Conservation (phyloP, 2,888 invertebrate species). For the Augiades crinisus region DNA sequence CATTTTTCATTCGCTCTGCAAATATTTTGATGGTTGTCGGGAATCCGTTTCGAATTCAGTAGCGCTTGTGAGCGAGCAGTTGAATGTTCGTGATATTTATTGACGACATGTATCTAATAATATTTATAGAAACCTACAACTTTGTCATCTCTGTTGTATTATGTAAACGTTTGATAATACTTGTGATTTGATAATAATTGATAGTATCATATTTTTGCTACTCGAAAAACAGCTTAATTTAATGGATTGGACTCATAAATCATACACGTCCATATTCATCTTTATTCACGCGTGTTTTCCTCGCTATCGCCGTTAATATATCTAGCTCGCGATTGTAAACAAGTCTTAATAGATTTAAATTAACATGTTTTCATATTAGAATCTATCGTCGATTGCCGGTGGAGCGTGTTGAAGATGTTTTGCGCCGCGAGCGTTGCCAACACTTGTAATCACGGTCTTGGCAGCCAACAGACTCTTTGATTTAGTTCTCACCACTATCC, state of each 20-base stretch:
- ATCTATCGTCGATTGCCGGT: conserved; percentile 45
- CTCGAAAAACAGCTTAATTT: conserved; percentile 2
- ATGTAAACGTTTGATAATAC: background rate
- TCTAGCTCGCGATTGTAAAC: conserved; percentile 34
- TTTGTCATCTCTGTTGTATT: background rate
- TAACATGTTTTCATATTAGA: conserved; percentile 51
- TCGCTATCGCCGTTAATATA: conserved; percentile 32
- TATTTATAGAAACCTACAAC: background rate
- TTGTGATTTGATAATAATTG: background rate
- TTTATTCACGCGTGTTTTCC: conserved; percentile 15
- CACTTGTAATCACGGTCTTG: conserved; percentile 56
- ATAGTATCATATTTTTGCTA: conserved; percentile 2
- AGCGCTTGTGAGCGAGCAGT: conserved; percentile 10
- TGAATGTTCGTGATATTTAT: conserved; percentile 14
- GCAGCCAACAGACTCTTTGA: conserved; percentile 65
- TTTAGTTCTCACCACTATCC: conserved; percentile 68
- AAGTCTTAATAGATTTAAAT: conserved; percentile 48
- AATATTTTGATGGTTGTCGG: conserved; percentile 73
- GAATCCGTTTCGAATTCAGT: conserved; percentile 11
- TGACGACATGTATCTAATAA: conserved; percentile 7
- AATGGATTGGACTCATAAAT: conserved; percentile 30
- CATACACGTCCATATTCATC: conserved; percentile 7
- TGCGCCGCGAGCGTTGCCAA: conserved; percentile 57
- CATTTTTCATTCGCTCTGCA: conserved; percentile 70
- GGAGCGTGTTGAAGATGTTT: conserved; percentile 56